phyloP scores from a whole-genome alignment of 2,888 invertebrate species.

The Dysmachus trigonus region DNA sequence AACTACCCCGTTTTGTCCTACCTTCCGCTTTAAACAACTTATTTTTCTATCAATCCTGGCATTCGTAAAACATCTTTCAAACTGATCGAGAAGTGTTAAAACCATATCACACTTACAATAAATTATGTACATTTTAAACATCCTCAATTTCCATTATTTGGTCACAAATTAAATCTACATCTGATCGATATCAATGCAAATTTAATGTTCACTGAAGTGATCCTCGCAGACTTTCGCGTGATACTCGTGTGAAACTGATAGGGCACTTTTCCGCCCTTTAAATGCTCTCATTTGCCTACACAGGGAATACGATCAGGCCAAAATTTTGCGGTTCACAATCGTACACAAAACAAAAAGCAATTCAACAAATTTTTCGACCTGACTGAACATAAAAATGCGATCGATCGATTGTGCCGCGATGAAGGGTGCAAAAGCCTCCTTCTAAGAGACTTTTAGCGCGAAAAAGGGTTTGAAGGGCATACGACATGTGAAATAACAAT shows the following conservation, averaged over 20 bases:
- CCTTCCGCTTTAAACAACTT: no score
- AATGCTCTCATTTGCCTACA: not conserved
- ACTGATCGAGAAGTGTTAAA: not conserved
- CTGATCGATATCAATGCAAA: not conserved
- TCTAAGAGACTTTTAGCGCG: constrained; percentile 13
- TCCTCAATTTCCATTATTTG: not conserved
- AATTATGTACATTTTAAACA: not conserved
- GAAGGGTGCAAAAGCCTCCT: constrained; percentile 18
- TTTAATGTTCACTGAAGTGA: not conserved
- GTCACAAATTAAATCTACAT: not conserved
- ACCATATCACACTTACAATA: not conserved
- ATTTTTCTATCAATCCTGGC: no score
- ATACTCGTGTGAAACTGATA: not conserved
- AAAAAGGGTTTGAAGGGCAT: not conserved
- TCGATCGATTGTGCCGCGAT: constrained; percentile 5
- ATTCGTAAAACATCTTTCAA: not conserved
- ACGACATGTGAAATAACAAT: not conserved
- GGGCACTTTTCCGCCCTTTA: not conserved
- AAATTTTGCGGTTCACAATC: not conserved
- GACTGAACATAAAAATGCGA: constrained; percentile 22
- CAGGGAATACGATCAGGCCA: not conserved
- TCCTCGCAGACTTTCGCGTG: not conserved
- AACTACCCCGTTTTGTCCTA: no score
- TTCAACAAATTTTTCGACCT: not conserved
- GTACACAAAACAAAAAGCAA: not conserved